A percentile compares a stretch with the other conserved stretches of the same genome.
Evolutionary conservation across 2,888 invertebrate species (phyloP).

Genomic region (Aspidiotus destructor): DNA sequence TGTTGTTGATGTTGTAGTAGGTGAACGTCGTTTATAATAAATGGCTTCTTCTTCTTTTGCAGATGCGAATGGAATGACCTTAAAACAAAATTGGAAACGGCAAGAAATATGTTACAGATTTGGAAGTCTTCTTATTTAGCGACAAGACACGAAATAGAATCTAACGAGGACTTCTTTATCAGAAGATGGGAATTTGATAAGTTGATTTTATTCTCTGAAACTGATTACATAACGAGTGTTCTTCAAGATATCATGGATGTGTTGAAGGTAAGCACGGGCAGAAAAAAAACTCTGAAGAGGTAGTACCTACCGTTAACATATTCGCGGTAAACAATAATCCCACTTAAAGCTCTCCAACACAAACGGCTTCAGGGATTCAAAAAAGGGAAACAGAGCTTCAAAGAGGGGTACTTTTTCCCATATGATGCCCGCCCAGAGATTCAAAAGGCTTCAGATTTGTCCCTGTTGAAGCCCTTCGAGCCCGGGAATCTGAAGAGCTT

Average conservation of each 20-base stretch:
- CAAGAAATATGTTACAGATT: slow-evolving; percentile 56
- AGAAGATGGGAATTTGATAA: slow-evolving; percentile 88
- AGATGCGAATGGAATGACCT: slow-evolving; percentile 6
- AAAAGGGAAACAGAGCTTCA: too few species aligned
- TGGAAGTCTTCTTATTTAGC: slow-evolving; percentile 69
- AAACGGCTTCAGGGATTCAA: too few species aligned
- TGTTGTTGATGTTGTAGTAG: too few species aligned
- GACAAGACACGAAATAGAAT: slow-evolving; percentile 70
- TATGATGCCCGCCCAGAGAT: too few species aligned
- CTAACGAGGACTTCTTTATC: slow-evolving; percentile 64
- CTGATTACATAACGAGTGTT: slow-evolving; percentile 74
- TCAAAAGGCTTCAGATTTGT: too few species aligned
- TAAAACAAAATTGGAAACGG: slow-evolving; percentile 48
- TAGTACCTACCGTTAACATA: not conserved
- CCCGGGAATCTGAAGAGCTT: too few species aligned
- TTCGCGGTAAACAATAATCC: too few species aligned
- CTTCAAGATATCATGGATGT: slow-evolving; percentile 63
- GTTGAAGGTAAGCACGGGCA: slow-evolving; percentile 32
- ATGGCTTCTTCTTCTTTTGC: not conserved
- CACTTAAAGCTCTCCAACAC: too few species aligned
- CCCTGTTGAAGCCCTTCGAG: too few species aligned
- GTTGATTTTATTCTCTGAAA: slow-evolving; percentile 64
- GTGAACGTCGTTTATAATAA: too few species aligned
- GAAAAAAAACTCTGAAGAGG: not conserved
- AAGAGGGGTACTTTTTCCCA: too few species aligned